Evolutionary conservation across 1,140 invertebrate species (phyloP), one percentile per base, ranked within the genome.

Genomic region (Brachionus manjavacas): DNA sequence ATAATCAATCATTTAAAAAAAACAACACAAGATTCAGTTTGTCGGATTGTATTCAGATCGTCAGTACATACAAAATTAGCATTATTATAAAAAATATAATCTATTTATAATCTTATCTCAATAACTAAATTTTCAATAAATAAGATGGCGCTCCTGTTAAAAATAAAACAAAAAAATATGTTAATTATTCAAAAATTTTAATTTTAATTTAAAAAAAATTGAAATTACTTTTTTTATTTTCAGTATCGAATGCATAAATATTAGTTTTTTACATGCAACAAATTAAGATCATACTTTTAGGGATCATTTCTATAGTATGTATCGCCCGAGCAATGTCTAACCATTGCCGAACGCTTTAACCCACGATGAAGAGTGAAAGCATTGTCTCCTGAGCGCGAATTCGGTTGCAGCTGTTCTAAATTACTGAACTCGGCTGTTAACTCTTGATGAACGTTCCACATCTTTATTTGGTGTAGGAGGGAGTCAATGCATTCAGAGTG

Each of bases 241-340:
- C 4, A n/a, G 46, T 16, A 41, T 16, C n/a, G 12, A 14, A 72
- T 20, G n/a, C 3, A 72, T 72, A 72, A 72, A 72, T 72, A 72
- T 20, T 14, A 41, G 68, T 41, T 41, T 72, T 72, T 72, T 43
- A 41, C 35, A 72, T 39, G 0, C 3, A 23, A 72, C 68, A 72
- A 72, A n/a, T 72, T 72, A 72, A 72, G 68, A 72, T 72, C 68
- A 72, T 72, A 72, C 68, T 72, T 72, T 72, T 72, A 72, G 68
- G 68, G 68, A 72, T 72, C 68, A 72, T 72, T 72, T 72, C 68
- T 72, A 72, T 72, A 72, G 68, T 72, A 72, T 72, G 68, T 72
- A 72, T 72, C 68, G 68, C 68, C 68, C 68, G 68, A 72, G 68
- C 68, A 72, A 72, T 72, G 68, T 72, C 68, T 72, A 72, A 72